Conservation (phyloP, 2,113 vertebrate species). For the Fukomys damarensis region DNA sequence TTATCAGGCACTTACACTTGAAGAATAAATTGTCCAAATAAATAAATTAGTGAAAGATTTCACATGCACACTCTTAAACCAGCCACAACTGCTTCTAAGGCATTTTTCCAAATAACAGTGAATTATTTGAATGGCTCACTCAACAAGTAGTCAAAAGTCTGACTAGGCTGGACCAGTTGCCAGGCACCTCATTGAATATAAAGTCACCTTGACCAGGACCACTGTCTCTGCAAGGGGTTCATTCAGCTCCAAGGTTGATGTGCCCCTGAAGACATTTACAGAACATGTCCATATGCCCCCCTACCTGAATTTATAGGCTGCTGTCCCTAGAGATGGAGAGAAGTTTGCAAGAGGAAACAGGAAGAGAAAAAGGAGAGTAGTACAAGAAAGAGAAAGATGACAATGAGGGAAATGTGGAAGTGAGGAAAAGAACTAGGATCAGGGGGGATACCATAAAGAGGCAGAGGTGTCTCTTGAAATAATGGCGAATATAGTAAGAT, state of each 20-base stretch:
- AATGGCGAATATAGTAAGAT: not conserved
- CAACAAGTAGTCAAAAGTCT: conserved; percentile 62
- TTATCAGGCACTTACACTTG: not conserved
- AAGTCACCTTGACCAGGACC: conserved; percentile 41
- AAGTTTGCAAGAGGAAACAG: not conserved
- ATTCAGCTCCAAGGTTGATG: conserved; percentile 34
- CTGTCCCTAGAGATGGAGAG: not conserved
- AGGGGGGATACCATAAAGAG: not conserved
- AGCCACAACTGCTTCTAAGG: conserved; percentile 23
- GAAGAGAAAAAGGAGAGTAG: not conserved
- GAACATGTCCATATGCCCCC: conserved; percentile 2
- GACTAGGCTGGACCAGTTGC: not conserved
- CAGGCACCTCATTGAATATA: conserved; percentile 27
- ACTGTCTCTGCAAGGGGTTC: conserved; percentile 14
- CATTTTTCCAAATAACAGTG: conserved; percentile 48
- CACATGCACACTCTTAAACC: not conserved
- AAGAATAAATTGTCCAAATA: conserved; percentile 47
- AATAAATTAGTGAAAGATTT: conserved; percentile 16
- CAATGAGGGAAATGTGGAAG: not conserved
- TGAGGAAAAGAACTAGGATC: not conserved
- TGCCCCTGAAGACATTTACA: conserved; percentile 5
- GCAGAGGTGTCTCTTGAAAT: conserved; percentile 15
- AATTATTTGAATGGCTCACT: conserved; percentile 37
- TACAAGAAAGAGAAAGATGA: not conserved
- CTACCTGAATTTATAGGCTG: conserved; percentile 38